Percentiles rank a stretch among this genome's conserved stretches.
Conservation (phyloP, 2,888 invertebrate species). For the Villa cingulata region DNA sequence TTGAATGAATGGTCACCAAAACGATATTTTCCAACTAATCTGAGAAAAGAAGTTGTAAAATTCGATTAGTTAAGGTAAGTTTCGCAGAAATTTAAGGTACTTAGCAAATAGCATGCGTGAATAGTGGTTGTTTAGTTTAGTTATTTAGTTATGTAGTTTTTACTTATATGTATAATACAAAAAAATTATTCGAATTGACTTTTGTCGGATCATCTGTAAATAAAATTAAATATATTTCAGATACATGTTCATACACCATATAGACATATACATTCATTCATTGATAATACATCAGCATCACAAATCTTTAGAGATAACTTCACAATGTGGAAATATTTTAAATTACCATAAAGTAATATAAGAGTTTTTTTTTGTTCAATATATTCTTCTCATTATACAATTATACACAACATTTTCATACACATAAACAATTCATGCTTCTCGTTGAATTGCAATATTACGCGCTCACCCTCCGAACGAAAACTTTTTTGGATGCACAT, state of each 20-base stretch:
- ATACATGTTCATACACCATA: too few species aligned
- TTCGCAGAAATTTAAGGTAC: conserved; percentile 6
- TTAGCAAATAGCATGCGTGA: conserved; percentile 7
- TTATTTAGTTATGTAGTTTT: background rate
- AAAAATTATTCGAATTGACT: background rate
- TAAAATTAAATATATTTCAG: too few species aligned
- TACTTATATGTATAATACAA: background rate
- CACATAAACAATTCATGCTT: background rate
- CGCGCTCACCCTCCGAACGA: background rate
- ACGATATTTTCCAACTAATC: background rate
- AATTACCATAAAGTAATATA: conserved; percentile 2
- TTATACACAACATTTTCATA: background rate
- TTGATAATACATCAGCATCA: background rate
- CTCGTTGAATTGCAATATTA: background rate
- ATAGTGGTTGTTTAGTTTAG: background rate
- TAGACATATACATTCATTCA: background rate
- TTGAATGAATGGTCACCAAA: too few species aligned
- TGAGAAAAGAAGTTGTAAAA: conserved; percentile 8
- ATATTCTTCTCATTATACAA: background rate
- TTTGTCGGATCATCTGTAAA: conserved; percentile 4
- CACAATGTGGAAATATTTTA: conserved; percentile 1
- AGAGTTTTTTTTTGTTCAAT: background rate
- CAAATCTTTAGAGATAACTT: background rate
- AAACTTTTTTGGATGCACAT: background rate
- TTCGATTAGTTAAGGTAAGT: conserved; percentile 9